These are phyloP conservation scores for Arctopsyche grandis DNA, from an alignment of 1,140 invertebrate species.

Conservation along the genomic window DNA sequence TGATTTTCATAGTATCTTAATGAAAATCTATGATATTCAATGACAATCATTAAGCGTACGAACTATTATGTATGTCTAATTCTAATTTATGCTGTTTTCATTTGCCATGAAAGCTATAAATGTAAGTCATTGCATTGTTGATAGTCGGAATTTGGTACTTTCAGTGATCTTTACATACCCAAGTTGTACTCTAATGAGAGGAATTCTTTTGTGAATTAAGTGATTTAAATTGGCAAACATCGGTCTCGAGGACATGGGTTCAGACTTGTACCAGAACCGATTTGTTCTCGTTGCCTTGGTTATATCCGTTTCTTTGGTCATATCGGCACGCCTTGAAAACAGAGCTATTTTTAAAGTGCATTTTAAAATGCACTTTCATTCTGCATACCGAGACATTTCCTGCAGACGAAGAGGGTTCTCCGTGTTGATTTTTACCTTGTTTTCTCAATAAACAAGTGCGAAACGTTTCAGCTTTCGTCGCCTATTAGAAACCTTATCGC, in stretches of 20 bases:
- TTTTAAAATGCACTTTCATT: slow-evolving; percentile 17
- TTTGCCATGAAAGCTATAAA: too few relatives aligned
- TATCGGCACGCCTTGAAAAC: not conserved
- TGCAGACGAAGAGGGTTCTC: not conserved
- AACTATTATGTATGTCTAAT: too few relatives aligned
- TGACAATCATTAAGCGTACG: too few relatives aligned
- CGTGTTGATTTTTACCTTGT: not conserved
- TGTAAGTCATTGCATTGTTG: too few relatives aligned
- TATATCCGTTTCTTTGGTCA: not conserved
- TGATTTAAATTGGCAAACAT: not conserved
- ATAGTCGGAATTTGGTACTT: too few relatives aligned
- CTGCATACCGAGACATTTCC: slow-evolving; percentile 27
- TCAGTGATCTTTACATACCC: too few relatives aligned
- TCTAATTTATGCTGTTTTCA: too few relatives aligned
- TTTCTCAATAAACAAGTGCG: not conserved
- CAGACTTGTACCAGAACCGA: not conserved
- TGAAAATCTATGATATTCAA: too few relatives aligned
- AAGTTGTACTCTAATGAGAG: too few relatives aligned
- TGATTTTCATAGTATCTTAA: too few relatives aligned
- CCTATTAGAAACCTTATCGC: too few relatives aligned
- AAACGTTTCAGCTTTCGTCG: not conserved
- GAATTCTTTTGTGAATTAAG: not conserved
- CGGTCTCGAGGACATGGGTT: not conserved
- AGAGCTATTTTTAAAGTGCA: not conserved
- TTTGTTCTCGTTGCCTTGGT: not conserved